Percentiles rank a stretch among this genome's conserved stretches.
Evolutionary conservation across 2,797 vertebrate genomes (phyloP).

Genomic region (Rallus crepitans): DNA sequence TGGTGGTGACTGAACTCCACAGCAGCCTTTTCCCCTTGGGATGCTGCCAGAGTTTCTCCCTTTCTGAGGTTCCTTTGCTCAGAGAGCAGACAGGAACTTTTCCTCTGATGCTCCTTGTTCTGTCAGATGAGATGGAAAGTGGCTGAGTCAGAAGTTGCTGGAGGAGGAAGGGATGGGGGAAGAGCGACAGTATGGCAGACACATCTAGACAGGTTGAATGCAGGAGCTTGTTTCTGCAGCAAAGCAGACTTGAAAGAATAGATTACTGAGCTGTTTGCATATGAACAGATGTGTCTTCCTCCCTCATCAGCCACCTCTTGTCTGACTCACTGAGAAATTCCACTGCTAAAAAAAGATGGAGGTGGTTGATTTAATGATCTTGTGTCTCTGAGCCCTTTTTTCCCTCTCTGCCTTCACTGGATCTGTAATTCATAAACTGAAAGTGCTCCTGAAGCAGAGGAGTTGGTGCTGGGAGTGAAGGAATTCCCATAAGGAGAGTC

Average conservation of each 20-base stretch:
- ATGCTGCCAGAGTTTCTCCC: background rate
- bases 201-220: background rate
- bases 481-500: background rate
- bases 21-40: background rate
- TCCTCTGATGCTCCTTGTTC: background rate
- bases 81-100: background rate
- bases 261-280: background rate
- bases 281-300: background rate
- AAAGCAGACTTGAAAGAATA: background rate
- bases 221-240: background rate
- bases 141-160: background rate
- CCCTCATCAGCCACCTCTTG: background rate
- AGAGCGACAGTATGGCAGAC: background rate
- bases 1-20: background rate
- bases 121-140: background rate
- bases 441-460: background rate
- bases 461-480: background rate
- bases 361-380: constrained; percentile 3
- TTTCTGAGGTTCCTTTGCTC: background rate
- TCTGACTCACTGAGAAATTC: constrained; percentile 30
- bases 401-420: background rate
- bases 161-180: background rate
- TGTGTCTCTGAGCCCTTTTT: background rate
- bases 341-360: background rate
- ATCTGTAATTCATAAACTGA: background rate